Conservation (phyloP, 2,113 vertebrate genomes). For the Ramphastos sulfuratus region DNA sequence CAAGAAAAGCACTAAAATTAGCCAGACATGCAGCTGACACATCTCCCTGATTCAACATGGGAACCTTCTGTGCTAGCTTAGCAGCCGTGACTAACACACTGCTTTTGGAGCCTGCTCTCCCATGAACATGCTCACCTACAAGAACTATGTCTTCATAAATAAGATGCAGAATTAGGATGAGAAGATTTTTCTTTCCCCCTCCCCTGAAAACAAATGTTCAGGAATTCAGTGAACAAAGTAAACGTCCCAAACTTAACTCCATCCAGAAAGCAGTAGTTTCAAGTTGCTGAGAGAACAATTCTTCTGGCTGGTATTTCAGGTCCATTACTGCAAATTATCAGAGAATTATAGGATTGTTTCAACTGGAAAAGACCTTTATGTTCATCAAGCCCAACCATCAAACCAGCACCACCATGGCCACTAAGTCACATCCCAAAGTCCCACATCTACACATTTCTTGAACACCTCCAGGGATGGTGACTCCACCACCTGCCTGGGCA, state of each 20-base stretch:
- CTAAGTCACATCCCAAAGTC: too few relatives aligned
- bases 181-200: too few relatives aligned
- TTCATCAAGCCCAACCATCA: too few relatives aligned
- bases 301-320: neutral
- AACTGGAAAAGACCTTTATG: too few relatives aligned
- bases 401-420: too few relatives aligned
- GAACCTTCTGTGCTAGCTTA: slow-evolving; percentile 42
- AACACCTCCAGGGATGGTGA: too few relatives aligned
- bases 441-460: too few relatives aligned
- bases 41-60: neutral
- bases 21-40: neutral
- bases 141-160: neutral
- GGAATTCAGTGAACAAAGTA: neutral
- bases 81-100: slow-evolving; percentile 32
- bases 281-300: neutral
- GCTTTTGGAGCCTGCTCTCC: neutral
- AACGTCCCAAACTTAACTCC: neutral
- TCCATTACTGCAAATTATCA: neutral
- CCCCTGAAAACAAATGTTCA: neutral
- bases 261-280: neutral
- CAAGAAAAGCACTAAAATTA: slow-evolving; percentile 40
- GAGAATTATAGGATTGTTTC: too few relatives aligned
- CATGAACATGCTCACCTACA: neutral
- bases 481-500: too few relatives aligned
- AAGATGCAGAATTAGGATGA: neutral